These are phyloP conservation scores for Spialia ferax DNA, from an alignment of 2,888 invertebrate species.

Conservation along the genomic window DNA sequence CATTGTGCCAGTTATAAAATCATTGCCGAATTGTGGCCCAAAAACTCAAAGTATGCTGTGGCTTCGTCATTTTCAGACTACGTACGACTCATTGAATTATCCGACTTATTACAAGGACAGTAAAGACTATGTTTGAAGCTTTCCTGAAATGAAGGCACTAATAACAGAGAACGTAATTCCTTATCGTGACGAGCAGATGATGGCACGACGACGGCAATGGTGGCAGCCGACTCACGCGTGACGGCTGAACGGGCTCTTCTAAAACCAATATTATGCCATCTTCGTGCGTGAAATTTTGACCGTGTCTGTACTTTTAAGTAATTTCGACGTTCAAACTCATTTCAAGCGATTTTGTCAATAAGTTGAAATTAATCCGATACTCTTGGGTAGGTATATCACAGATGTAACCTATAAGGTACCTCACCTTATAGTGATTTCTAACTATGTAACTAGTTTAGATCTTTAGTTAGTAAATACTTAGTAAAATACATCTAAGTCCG, in stretches of 20 bases:
- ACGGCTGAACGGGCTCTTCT: slow-evolving; percentile 51
- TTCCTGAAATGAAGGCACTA: slow-evolving; percentile 2
- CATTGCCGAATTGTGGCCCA: background rate
- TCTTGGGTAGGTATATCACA: too few species aligned
- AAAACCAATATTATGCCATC: slow-evolving; percentile 55
- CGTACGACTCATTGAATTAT: background rate
- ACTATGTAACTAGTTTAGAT: background rate
- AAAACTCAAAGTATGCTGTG: background rate
- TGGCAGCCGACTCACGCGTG: slow-evolving; percentile 50
- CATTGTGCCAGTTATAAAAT: background rate
- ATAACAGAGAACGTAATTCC: slow-evolving; percentile 24
- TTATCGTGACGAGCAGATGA: slow-evolving; percentile 26
- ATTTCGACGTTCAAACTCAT: slow-evolving; percentile 19
- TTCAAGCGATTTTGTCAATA: slow-evolving; percentile 22
- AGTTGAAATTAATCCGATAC: slow-evolving; percentile 3
- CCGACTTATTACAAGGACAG: background rate
- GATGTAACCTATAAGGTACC: too few species aligned
- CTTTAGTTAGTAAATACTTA: too few species aligned
- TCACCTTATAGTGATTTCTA: background rate
- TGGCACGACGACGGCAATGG: slow-evolving; percentile 14
- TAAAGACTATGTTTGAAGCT: background rate
- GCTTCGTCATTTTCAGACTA: background rate
- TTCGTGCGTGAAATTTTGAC: slow-evolving; percentile 54
- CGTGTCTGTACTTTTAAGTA: slow-evolving; percentile 8
- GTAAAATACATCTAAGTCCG: too few species aligned